Percentiles rank a stretch among this genome's conserved stretches.
Conservation (phyloP, 2,113 vertebrate genomes). For the Eublepharis macularius region DNA sequence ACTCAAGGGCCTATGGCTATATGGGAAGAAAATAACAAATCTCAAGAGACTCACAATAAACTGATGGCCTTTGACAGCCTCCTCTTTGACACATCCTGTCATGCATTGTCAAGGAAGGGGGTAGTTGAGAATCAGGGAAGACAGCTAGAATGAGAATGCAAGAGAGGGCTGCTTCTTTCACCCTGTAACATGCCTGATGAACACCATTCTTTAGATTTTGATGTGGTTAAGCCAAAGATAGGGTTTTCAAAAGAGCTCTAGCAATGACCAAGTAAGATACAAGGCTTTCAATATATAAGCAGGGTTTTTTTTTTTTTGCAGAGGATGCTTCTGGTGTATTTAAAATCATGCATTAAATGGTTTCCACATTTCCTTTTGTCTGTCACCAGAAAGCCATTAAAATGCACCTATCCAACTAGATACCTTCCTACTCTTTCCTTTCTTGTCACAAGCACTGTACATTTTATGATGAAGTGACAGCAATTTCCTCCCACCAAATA, state of each 20-base stretch:
- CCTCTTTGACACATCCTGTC: not conserved
- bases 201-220: not conserved
- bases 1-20: not conserved
- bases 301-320: no score
- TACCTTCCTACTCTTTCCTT: not conserved
- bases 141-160: not conserved
- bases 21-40: not conserved
- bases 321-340: not conserved
- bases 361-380: slow-evolving; percentile 26
- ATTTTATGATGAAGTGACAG: slow-evolving; percentile 46
- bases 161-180: not conserved
- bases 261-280: not conserved
- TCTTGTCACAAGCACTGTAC: slow-evolving; percentile 4
- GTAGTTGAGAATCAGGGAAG: not conserved
- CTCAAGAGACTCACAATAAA: not conserved
- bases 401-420: slow-evolving; percentile 30
- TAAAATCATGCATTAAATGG: slow-evolving; percentile 27
- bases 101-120: not conserved
- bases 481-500: slow-evolving; percentile 37
- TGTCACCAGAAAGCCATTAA: slow-evolving; percentile 27
- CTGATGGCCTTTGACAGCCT: not conserved
- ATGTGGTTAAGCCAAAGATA: not conserved
- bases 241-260: not conserved
- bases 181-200: not conserved
- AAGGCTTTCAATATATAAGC: not conserved